Conservation (phyloP, 2,888 invertebrate species). For the Andrena dorsata region DNA sequence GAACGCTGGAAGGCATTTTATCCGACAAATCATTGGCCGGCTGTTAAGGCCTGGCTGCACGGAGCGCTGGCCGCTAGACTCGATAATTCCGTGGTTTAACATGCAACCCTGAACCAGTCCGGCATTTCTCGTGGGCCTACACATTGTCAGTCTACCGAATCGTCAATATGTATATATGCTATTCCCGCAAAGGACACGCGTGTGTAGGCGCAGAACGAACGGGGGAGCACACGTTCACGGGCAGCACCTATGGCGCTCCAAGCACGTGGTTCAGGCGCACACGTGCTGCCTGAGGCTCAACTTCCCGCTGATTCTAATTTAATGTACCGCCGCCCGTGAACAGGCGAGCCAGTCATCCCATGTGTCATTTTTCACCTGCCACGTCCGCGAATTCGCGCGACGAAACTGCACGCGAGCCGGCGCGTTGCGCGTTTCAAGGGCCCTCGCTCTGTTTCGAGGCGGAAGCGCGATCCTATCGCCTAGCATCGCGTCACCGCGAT, state of each 20-base stretch:
- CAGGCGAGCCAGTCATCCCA: conserved; percentile 31
- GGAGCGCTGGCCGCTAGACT: neutral
- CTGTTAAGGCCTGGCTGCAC: neutral
- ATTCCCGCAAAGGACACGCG: conserved; percentile 17
- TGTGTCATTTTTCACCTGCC: conserved; percentile 57
- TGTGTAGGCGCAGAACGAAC: neutral
- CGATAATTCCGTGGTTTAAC: conserved; percentile 45
- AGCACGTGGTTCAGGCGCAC: conserved; percentile 61
- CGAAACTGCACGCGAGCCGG: conserved; percentile 25
- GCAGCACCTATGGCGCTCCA: conserved; percentile 15
- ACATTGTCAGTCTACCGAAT: conserved; percentile 44
- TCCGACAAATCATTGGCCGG: neutral
- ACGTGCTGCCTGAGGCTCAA: conserved; percentile 53
- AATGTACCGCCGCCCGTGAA: conserved; percentile 1
- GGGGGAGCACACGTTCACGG: neutral
- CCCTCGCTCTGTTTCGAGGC: conserved; percentile 3
- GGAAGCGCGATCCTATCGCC: conserved; percentile 1
- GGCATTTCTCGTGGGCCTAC: conserved; percentile 51
- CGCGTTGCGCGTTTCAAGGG: neutral
- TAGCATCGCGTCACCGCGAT: neutral
- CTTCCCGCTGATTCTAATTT: conserved; percentile 53
- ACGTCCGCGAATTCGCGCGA: conserved; percentile 27
- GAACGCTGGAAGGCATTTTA: neutral
- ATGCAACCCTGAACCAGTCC: conserved; percentile 65
- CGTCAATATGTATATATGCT: conserved; percentile 33